These are phyloP conservation scores for Lasius platythorax DNA, from an alignment of 2,888 invertebrate species.

Conservation along the genomic window DNA sequence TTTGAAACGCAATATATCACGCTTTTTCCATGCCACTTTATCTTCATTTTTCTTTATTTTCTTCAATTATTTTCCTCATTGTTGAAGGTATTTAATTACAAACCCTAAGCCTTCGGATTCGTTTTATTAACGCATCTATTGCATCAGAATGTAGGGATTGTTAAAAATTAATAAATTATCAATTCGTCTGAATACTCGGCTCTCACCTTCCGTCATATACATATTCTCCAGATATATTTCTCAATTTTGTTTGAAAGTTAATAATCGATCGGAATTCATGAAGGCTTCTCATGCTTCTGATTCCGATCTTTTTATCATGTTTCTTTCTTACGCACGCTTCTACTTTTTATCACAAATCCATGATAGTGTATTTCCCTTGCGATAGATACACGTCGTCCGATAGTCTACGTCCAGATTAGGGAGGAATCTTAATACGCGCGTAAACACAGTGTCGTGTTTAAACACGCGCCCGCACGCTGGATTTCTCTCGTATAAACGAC, in stretches of 20 bases:
- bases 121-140: background rate
- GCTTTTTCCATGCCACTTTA: background rate
- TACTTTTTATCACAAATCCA: conserved; percentile 51
- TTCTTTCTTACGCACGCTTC: background rate
- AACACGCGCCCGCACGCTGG: conserved; percentile 36
- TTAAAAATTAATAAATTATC: conserved; percentile 1
- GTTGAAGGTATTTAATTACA: background rate
- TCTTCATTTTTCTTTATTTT: background rate
- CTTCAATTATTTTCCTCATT: background rate
- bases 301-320: conserved; percentile 31
- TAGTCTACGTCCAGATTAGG: conserved; percentile 29
- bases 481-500: conserved; percentile 28
- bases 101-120: background rate
- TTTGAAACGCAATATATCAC: background rate
- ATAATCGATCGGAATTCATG: background rate
- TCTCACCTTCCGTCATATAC: background rate
- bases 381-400: conserved; percentile 36
- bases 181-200: background rate
- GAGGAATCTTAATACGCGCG: conserved; percentile 43
- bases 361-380: conserved; percentile 65
- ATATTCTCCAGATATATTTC: background rate
- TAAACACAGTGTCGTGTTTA: conserved; percentile 65
- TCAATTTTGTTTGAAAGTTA: background rate
- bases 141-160: background rate
- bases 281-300: conserved; percentile 12